Conservation (phyloP, 2,888 invertebrate genomes). For the Bellardia bayeri region DNA sequence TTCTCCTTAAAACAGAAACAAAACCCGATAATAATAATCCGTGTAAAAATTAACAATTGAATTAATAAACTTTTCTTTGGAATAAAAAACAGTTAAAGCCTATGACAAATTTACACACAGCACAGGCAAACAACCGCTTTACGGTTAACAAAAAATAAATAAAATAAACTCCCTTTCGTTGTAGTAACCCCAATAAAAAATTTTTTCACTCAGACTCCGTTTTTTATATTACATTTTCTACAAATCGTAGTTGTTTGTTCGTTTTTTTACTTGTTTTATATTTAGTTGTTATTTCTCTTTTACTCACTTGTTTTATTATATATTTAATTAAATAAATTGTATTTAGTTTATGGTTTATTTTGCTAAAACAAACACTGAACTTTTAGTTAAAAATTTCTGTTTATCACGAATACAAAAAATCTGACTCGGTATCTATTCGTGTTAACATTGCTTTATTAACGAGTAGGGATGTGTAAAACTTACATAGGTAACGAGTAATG, state of each 20-base stretch:
- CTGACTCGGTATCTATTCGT: constrained; percentile 60
- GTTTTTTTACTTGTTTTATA: constrained; percentile 3
- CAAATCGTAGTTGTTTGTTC: neutral
- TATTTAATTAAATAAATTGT: constrained; percentile 11
- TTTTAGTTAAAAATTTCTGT: constrained; percentile 59
- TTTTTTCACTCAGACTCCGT: constrained; percentile 39
- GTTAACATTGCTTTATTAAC: constrained; percentile 28
- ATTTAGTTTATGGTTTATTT: constrained; percentile 12
- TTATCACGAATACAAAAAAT: constrained; percentile 69
- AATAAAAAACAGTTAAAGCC: neutral
- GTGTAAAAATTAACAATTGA: neutral
- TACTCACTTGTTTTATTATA: constrained; percentile 65
- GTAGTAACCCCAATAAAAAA: constrained; percentile 37
- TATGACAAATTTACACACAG: constrained; percentile 6
- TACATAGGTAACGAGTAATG: neutral
- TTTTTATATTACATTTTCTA: neutral
- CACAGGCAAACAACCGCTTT: constrained; percentile 19
- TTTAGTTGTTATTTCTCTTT: neutral
- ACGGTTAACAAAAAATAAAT: neutral
- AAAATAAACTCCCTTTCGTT: constrained; percentile 16
- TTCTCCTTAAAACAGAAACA: constrained; percentile 11
- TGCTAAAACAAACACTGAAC: constrained; percentile 51
- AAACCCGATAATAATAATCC: neutral
- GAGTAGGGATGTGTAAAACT: constrained; percentile 24
- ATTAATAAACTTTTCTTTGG: neutral